phyloP scores from a whole-genome alignment of 2,113 vertebrate species.

The Eidolon helvum region DNA sequence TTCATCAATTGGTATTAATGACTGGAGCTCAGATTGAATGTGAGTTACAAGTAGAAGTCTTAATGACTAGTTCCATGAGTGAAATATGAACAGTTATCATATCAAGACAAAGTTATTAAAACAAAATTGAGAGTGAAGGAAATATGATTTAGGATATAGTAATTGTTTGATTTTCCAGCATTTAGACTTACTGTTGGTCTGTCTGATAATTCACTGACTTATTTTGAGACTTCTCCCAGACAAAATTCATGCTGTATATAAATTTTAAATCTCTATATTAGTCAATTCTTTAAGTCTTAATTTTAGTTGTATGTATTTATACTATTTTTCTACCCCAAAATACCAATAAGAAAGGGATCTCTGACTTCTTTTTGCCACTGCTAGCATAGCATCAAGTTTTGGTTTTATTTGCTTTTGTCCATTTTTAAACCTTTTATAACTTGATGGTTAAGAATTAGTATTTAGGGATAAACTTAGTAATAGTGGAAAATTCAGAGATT shows the following conservation, averaged over 20 bases:
- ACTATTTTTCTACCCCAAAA: neutral
- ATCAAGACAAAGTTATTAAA: conserved; percentile 13
- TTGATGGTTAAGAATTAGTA: conserved; percentile 30
- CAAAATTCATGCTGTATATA: neutral
- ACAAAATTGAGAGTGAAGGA: conserved; percentile 16
- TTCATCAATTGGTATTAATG: neutral
- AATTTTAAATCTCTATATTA: neutral
- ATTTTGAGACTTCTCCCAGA: neutral
- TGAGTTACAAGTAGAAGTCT: neutral
- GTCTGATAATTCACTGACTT: neutral
- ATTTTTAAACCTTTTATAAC: conserved; percentile 10
- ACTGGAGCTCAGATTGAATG: neutral
- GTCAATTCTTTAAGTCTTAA: neutral
- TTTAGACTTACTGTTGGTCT: neutral
- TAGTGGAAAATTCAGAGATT: neutral
- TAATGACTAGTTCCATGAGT: neutral
- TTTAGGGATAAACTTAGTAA: neutral
- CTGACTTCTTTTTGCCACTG: neutral
- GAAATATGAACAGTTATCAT: neutral
- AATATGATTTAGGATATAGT: neutral
- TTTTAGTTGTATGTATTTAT: neutral
- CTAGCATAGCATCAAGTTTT: neutral
- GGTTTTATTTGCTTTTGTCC: neutral
- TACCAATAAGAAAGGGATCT: neutral
- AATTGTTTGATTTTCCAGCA: conserved; percentile 19